These are phyloP conservation scores for Drosophila pachea DNA, from an alignment of 1,140 invertebrate genomes.

Conservation along the genomic window DNA sequence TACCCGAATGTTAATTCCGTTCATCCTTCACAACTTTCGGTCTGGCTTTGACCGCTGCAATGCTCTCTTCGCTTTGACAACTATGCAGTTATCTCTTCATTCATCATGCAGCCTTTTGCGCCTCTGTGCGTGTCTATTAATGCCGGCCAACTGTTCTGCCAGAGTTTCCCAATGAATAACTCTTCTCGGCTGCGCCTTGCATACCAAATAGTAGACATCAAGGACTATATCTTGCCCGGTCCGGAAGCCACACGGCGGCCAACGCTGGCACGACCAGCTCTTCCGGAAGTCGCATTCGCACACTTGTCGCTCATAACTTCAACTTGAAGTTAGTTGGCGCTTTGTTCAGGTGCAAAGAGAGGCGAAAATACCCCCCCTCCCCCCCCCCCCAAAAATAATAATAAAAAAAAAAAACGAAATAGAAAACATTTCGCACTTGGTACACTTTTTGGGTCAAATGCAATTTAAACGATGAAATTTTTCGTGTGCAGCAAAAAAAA, in stretches of 20 bases:
- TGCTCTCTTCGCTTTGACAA: slow-evolving; percentile 13
- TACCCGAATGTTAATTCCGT: slow-evolving; percentile 25
- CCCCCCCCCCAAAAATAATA: too few species aligned
- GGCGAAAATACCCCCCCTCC: too few species aligned
- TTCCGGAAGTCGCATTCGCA: slow-evolving; percentile 64
- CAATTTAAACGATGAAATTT: slow-evolving; percentile 49
- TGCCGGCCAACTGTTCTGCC: slow-evolving; percentile 26
- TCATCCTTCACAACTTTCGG: slow-evolving; percentile 9
- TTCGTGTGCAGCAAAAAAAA: slow-evolving; percentile 17
- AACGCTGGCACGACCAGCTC: slow-evolving; percentile 13
- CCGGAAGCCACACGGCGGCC: slow-evolving; percentile 24
- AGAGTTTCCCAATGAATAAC: slow-evolving; percentile 34
- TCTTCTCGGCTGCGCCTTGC: slow-evolving; percentile 16
- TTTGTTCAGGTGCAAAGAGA: slow-evolving; percentile 59
- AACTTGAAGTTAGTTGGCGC: slow-evolving; percentile 58
- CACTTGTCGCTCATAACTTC: slow-evolving; percentile 76
- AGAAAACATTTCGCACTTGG: slow-evolving; percentile 63
- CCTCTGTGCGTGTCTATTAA: slow-evolving; percentile 31
- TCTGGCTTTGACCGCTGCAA: not conserved
- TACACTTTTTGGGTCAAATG: slow-evolving; percentile 47
- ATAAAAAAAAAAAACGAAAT: slow-evolving; percentile 29
- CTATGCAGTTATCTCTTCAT: slow-evolving; percentile 15
- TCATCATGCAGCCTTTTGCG: slow-evolving; percentile 12
- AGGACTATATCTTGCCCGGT: slow-evolving; percentile 50
- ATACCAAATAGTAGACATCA: slow-evolving; percentile 36